Evolutionary conservation across 2,797 vertebrate genomes (phyloP), one percentile per base, ranked within the genome.

Genomic region (Lithobates sylvaticus): DNA sequence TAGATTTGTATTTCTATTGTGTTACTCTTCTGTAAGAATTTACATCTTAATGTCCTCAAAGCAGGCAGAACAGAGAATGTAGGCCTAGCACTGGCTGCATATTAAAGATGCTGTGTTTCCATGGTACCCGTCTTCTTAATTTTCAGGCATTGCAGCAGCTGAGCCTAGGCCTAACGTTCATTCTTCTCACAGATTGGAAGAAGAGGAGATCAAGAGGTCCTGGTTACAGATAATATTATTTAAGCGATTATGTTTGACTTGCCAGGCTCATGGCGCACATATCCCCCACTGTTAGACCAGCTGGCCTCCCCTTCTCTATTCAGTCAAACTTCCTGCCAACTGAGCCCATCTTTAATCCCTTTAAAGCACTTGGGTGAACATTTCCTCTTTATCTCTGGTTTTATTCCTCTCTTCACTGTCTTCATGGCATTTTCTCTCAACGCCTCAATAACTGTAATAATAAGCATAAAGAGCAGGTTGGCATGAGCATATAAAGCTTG

Each of bases 231-330:
- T 89, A 90, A 92, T 91, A 84, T 86, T 86, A 88, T 88, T 91
- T 89, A 86, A 88, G 86, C 88, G 89, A 91, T 91, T 91, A 90
- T 72, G 85, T 87, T 76, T 88, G 89, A 89, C 86, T 90, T 85
- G 77, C 69, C 82, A 76, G 76, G 75, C 81, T 87, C 86, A 83
- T 69, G 82, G 76, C 73, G 78, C 73, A 84, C 77, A 88, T 90
- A 89, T 88, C 81, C 86, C 78, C 82, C 85, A 89, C 90, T 90
- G 89, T 83, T 70, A 70, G 69, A 85, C 85, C 78, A 88, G 86
- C 88, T 88, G 50, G 86, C 78, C 77, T 85, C 32, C 88, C 88
- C 79, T 76, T 75, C 83, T 77, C 74, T 86, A 73, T 77, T 88
- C 78, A 71, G 42, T 65, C 75, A 68, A 34, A 72, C 50, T 86